Base-by-base conservation (phyloP, 2,113 vertebrate genomes). In the Etheostoma cragini region DNA sequence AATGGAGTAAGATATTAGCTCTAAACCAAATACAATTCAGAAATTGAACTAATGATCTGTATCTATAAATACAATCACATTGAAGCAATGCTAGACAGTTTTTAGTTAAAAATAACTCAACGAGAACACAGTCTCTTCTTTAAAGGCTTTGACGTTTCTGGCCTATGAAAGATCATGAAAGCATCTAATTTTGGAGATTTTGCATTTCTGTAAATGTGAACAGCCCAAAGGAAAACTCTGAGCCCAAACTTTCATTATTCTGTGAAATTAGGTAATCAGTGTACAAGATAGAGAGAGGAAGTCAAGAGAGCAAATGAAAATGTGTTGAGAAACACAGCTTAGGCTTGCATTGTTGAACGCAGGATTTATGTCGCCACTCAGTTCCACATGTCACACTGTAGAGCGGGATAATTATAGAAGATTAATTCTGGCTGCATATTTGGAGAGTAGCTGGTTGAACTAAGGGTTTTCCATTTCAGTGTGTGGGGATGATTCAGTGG, bases 31-130 rank as follows among this genome's bases (percentile, higher is more conserved):
- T 7, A 64, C 49, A 61, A 58, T 3, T 19, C 8, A 66, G 38
- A 74, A 86, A 74, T 75, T 42, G 63, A 76, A 57, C 13, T 45
- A 72, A 72, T 65, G 52, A 75, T 78, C 16, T 58, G 24, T 14
- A 57, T 83, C 69, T 87, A 85, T 72, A 82, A 85, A 83, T 84
- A 85, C 8, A 72, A 66, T 64, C 68, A 50, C 52, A 47, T 30
- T 63, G 42, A 74, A 67, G 60, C 24, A 67, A 76, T 21, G 15
- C 13, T 42, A 72, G 33, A 81, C 35, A 57, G 72, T 66, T 65
- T 66, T 56, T 22, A 42, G 74, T 77, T 86, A 87, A 89, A 88
- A 92, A 92, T 91, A 93, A 73, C 71, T 87, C 68, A 85, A 89
- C 82, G 62, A 49, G 38, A 85, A 83, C 24, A 67, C 19, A 42